These are phyloP conservation scores for Drosophila antonietae DNA, from an alignment of 2,888 invertebrate genomes.

Conservation along the genomic window DNA sequence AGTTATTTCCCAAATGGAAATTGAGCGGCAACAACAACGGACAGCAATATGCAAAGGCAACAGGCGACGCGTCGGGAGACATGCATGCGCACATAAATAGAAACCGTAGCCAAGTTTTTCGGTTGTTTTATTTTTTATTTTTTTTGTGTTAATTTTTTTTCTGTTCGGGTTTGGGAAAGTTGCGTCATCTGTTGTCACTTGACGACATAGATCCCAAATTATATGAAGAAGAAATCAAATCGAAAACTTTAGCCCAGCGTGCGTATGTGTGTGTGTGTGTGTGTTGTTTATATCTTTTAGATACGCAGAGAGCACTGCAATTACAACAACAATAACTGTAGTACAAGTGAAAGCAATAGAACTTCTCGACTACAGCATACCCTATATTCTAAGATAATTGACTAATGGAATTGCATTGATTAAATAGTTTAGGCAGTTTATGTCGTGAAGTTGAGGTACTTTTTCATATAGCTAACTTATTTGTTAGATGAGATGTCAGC, in stretches of 20 bases:
- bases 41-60: conserved; percentile 14
- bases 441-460: no score
- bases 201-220: conserved; percentile 36
- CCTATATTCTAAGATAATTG: neutral
- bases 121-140: conserved; percentile 2
- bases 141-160: neutral
- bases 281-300: conserved; percentile 18
- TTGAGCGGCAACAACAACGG: conserved; percentile 27
- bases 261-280: neutral
- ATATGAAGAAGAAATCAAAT: conserved; percentile 23
- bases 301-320: conserved; percentile 35
- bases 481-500: no score
- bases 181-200: conserved; percentile 55
- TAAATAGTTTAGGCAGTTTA: neutral
- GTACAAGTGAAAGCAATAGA: neutral
- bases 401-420: neutral
- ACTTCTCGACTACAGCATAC: neutral
- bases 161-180: conserved; percentile 37
- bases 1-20: conserved; percentile 55
- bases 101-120: conserved; percentile 36
- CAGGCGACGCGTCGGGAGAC: conserved; percentile 4
- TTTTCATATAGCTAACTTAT: no score
- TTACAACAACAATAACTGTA: conserved; percentile 24
- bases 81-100: conserved; percentile 32
- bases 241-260: conserved; percentile 17